phyloP scores from a whole-genome alignment of 2,113 vertebrate genomes.

The Burhinus bistriatus region DNA sequence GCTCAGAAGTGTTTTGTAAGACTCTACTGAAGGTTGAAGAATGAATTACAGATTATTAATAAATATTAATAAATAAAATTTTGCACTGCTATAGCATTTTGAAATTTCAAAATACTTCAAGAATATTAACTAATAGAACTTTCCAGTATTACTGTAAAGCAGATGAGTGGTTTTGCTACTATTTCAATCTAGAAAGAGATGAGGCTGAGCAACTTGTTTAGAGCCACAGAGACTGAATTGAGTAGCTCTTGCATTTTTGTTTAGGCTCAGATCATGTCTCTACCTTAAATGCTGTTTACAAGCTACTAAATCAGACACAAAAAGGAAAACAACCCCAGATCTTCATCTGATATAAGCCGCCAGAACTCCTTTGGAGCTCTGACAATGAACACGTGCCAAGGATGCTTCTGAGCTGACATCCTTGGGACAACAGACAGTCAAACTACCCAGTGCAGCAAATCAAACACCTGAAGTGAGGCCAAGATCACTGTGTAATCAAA shows the following conservation, averaged over 20 bases:
- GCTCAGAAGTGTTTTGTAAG: background rate
- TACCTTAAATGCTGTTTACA: background rate
- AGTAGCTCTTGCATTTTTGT: background rate
- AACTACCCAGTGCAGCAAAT: background rate
- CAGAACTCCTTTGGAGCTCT: background rate
- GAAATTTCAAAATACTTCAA: background rate
- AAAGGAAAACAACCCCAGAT: background rate
- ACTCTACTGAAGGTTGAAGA: background rate
- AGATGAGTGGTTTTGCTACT: background rate
- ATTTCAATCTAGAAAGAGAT: background rate
- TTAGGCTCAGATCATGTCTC: background rate
- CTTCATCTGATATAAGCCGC: background rate
- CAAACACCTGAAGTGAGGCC: background rate
- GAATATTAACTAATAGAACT: background rate
- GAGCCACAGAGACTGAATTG: background rate
- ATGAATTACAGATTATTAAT: background rate
- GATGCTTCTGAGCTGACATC: background rate
- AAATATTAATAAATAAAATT: background rate
- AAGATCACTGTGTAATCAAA: background rate
- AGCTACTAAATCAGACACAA: background rate
- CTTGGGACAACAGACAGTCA: background rate
- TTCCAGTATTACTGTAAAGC: background rate
- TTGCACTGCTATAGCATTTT: background rate
- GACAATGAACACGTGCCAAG: background rate
- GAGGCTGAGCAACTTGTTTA: background rate